A percentile compares a stretch with the other conserved stretches of the same genome.
These are phyloP conservation scores for Menidia beryllina DNA, from an alignment of 2,113 vertebrate genomes.

Conservation along the genomic window DNA sequence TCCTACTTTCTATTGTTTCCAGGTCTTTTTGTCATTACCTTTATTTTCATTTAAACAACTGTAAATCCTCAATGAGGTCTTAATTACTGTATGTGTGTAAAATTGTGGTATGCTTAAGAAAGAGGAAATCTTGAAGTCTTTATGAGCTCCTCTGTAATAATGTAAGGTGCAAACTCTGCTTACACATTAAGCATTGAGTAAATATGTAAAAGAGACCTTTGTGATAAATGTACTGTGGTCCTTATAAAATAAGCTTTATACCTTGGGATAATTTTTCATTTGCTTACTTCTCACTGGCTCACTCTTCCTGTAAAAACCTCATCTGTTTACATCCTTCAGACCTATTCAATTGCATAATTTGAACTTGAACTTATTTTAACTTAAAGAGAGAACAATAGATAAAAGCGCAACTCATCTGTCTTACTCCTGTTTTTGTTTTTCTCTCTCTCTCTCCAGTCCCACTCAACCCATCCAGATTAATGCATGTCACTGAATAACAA, in stretches of 20 bases:
- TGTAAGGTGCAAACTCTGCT: too few species aligned
- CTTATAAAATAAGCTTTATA: neutral
- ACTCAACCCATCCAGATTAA: neutral
- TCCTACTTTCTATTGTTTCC: neutral
- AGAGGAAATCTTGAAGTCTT: neutral
- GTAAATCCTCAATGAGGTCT: neutral
- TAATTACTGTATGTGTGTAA: neutral
- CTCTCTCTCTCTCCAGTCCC: too few species aligned
- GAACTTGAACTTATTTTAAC: too few species aligned
- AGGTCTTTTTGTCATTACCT: neutral
- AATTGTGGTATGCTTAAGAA: neutral
- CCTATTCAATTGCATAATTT: slow-evolving; percentile 9
- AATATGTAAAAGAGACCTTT: neutral
- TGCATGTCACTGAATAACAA: slow-evolving; percentile 22
- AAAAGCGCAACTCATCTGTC: slow-evolving; percentile 2
- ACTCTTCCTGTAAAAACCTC: too few species aligned
- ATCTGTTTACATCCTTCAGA: neutral
- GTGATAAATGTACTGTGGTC: neutral
- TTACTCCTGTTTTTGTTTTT: slow-evolving; percentile 4
- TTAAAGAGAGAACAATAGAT: slow-evolving; percentile 39
- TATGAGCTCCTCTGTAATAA: neutral
- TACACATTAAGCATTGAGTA: neutral
- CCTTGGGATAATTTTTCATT: neutral
- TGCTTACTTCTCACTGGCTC: neutral
- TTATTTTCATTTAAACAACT: too few species aligned